Evolutionary conservation across 2,888 invertebrate species (phyloP).

Genomic region (Anorthoa munda): DNA sequence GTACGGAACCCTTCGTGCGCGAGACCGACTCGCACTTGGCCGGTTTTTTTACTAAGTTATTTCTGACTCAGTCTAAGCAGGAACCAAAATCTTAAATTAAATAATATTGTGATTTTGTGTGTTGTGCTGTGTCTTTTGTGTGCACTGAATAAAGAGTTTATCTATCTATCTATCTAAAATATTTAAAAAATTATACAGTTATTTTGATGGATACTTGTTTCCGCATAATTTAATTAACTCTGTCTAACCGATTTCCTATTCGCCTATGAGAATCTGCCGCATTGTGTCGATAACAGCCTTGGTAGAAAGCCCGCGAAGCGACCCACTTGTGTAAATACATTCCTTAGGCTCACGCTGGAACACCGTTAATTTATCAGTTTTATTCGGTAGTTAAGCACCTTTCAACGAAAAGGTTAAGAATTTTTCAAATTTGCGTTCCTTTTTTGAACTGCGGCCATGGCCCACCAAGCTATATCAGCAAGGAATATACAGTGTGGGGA

Average conservation of each 20-base stretch:
- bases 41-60: not conserved
- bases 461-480: no score
- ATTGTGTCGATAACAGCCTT: conserved; percentile 23
- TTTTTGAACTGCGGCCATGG: no score
- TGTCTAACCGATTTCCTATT: conserved; percentile 37
- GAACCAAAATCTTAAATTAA: not conserved
- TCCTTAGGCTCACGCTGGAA: conserved; percentile 40
- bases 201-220: conserved; percentile 11
- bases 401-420: not conserved
- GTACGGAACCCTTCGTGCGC: no score
- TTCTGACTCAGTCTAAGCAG: not conserved
- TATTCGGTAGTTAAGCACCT: conserved; percentile 45
- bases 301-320: conserved; percentile 46
- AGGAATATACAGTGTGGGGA: no score
- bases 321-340: conserved; percentile 59
- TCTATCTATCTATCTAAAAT: no score
- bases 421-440: not conserved
- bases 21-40: no score
- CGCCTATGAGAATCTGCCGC: conserved; percentile 20
- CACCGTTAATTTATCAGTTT: conserved; percentile 50
- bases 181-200: conserved; percentile 5
- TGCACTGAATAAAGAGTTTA: no score
- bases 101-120: no score
- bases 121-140: no score
- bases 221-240: conserved; percentile 29